Conservation (phyloP, 1,140 invertebrate species). For the Cryptotermes secundus region DNA sequence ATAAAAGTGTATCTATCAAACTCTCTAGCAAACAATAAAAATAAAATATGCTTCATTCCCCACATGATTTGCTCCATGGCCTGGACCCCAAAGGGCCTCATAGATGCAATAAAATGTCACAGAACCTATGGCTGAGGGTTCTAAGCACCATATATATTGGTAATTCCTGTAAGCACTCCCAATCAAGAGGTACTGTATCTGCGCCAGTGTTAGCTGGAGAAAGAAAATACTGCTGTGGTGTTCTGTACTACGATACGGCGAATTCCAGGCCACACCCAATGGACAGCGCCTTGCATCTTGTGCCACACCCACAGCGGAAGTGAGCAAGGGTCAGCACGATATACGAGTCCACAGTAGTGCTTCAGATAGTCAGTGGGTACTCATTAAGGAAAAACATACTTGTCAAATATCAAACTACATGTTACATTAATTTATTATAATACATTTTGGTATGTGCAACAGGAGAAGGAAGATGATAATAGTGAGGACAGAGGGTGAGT, state of each 20-base stretch:
- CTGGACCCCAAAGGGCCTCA: not conserved
- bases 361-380: conserved; percentile 41
- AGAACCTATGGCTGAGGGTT: not conserved
- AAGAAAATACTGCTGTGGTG: conserved; percentile 33
- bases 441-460: too few species aligned
- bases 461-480: too few species aligned
- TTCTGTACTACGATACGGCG: conserved; percentile 41
- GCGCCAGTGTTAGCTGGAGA: conserved; percentile 22
- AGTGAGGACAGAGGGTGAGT: too few species aligned
- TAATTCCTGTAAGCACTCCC: not conserved
- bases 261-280: conserved; percentile 43
- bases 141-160: not conserved
- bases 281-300: conserved; percentile 39
- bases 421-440: too few species aligned
- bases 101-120: not conserved
- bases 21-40: not conserved
- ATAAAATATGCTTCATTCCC: too few species aligned
- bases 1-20: not conserved
- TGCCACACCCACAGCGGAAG: conserved; percentile 38
- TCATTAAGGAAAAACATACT: conserved; percentile 31
- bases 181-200: not conserved
- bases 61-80: too few species aligned
- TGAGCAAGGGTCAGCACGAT: conserved; percentile 32
- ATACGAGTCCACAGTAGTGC: conserved; percentile 35
- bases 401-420: too few species aligned